Evolutionary conservation across 2,888 invertebrate genomes (phyloP).

Genomic region (Plebejus argus): DNA sequence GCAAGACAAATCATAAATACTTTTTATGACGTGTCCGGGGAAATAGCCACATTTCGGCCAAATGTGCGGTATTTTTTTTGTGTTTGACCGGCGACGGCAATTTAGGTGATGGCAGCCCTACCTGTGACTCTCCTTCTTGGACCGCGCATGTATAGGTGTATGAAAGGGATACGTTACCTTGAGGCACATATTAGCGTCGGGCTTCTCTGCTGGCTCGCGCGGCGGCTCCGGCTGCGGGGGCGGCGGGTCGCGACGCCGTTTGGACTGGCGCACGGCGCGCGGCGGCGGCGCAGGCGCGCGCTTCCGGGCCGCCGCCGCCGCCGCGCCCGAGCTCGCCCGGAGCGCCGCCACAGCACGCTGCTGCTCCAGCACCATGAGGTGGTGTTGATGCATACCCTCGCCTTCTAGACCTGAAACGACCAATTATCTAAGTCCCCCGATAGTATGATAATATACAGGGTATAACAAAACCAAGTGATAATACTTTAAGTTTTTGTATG

Average conservation of each 20-base stretch:
- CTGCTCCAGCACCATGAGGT: conserved; percentile 80
- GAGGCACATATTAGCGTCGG: conserved; percentile 92
- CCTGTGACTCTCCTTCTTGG: too few species aligned
- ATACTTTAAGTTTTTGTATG: too few species aligned
- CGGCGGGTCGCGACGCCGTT: conserved; percentile 61
- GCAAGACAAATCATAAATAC: too few species aligned
- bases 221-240: conserved; percentile 79
- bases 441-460: too few species aligned
- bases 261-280: conserved; percentile 58
- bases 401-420: conserved; percentile 68
- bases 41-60: too few species aligned
- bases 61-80: too few species aligned
- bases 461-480: too few species aligned
- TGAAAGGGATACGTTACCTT: conserved; percentile 71
- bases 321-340: conserved; percentile 48
- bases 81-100: too few species aligned
- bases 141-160: too few species aligned
- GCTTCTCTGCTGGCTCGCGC: conserved; percentile 87
- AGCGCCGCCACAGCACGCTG: conserved; percentile 76
- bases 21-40: too few species aligned
- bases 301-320: conserved; percentile 54
- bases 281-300: conserved; percentile 53
- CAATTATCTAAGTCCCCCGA: too few species aligned
- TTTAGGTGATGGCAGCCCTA: too few species aligned
- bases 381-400: conserved; percentile 80